Base-by-base conservation (phyloP, 2,113 vertebrate genomes). In the Centrocercus urophasianus region DNA sequence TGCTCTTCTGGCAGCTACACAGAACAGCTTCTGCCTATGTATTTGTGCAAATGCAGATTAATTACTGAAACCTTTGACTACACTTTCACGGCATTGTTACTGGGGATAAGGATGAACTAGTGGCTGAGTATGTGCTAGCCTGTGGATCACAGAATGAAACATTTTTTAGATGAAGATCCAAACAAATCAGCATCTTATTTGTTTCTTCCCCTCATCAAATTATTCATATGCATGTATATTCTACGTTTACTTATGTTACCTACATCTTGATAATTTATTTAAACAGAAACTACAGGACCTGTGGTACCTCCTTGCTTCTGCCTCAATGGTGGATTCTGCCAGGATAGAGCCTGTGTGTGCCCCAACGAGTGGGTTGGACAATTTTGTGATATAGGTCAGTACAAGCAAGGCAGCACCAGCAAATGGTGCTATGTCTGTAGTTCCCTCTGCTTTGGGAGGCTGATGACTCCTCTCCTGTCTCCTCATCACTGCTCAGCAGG, bases 351-450 rank as follows among this genome's bases (percentile, higher is more conserved):
- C 77, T 97, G 96, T 0, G 0, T 50, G 25, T 98, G 97, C 78
- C 40, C 96, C 82, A 96, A 96, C 11, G 83, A 96, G 18, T 97
- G 96, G 91, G 83, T 74, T 47, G 86, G 86, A 83, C 72, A 18
- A 28, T 40, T 60, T 27, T 93, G 84, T 61, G 94, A 93, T 8
- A 90, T 32, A 69, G 45, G 95, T 97, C 90, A 90, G 94, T 91
- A 77, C 34, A 19, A n/a, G 6, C 6, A n/a, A 59, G 21, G 13
- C 13, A 63, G 11, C 27, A 17, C 0, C 6, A 17, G 59, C 25
- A 76, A 45, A 38, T 74, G 64, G 30, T 4, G 6, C 11, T 0
- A 10, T 59, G 88, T 75, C 50, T 69, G 73, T 24, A 59, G 75
- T 43, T 4, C 3, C 2, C 16, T 50, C 24, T 69, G n/a, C 34